phyloP scores from a whole-genome alignment of 2,797 vertebrate genomes.

The Hippocampus kuda region DNA sequence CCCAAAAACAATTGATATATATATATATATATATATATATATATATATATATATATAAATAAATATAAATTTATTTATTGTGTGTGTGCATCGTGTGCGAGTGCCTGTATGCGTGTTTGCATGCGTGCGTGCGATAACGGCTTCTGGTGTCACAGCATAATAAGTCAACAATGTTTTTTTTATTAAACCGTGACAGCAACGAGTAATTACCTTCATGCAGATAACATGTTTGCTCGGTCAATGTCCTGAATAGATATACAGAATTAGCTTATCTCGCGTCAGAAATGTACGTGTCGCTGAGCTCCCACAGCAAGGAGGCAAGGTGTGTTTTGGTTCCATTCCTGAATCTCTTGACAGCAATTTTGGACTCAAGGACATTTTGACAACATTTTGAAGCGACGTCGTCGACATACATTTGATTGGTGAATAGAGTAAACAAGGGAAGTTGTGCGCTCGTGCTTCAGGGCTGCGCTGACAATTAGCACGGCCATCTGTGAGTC shows the following conservation, averaged over 20 bases:
- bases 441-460: neutral
- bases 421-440: no score
- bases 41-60: no score
- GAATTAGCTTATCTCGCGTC: neutral
- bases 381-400: no score
- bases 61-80: neutral
- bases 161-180: constrained; percentile 1
- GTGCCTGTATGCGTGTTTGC: neutral
- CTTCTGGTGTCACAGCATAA: constrained; percentile 1
- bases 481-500: neutral
- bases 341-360: no score
- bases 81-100: neutral
- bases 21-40: no score
- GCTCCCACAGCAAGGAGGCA: neutral
- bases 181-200: neutral
- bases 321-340: neutral
- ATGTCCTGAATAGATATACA: neutral
- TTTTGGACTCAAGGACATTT: neutral
- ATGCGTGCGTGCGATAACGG: neutral
- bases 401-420: no score
- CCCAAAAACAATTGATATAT: no score
- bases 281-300: neutral
- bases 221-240: neutral
- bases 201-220: neutral
- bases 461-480: neutral